Evolutionary conservation across 2,797 vertebrate genomes (phyloP), one percentile per base, ranked within the genome.

Genomic region (Rachycentron canadum): DNA sequence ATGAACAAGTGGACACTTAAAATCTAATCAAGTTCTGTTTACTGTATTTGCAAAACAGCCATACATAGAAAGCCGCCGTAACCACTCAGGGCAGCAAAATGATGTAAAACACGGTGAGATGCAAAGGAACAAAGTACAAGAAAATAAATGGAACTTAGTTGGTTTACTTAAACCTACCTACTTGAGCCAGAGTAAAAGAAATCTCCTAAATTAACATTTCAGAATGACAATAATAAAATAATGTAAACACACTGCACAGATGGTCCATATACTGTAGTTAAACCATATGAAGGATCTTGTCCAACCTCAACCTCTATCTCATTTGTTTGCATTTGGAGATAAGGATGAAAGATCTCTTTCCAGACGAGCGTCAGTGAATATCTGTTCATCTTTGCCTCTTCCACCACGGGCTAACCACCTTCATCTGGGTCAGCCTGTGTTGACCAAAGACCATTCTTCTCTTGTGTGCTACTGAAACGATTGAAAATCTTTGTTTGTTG

Each of bases 331-430:
- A 63, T 82, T 78, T 74, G 65, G 71, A 92, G 93, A 94, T 93
- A 91, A 92, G 72, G 76, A 93, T 90, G 73, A 91, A 91, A 91
- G 87, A 69, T 25, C 43, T 85, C 57, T 86, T 86, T 88, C 66
- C 73, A 62, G 89, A 84, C 73, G 82, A 84, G 74, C 77, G 63
- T 47, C 36, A 52, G 80, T 47, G 55, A 86, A 76, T 85, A 88
- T 92, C 91, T 85, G 70, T 78, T 76, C 79, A 90, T 92, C 90
- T 90, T 60, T 76, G 75, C 80, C 83, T 86, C 82, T 69, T 78
- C 82, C 78, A 86, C 72, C 76, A 41, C 32, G 40, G 72, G 82
- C 76, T 91, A 94, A 93, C 86, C 84, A 81, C 81, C 81, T 53
- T 81, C 90, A 93, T 92, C 88, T 94, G 92, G 78, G 28, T 82